Conservation (phyloP, 2,797 vertebrate species). For the Falco biarmicus region DNA sequence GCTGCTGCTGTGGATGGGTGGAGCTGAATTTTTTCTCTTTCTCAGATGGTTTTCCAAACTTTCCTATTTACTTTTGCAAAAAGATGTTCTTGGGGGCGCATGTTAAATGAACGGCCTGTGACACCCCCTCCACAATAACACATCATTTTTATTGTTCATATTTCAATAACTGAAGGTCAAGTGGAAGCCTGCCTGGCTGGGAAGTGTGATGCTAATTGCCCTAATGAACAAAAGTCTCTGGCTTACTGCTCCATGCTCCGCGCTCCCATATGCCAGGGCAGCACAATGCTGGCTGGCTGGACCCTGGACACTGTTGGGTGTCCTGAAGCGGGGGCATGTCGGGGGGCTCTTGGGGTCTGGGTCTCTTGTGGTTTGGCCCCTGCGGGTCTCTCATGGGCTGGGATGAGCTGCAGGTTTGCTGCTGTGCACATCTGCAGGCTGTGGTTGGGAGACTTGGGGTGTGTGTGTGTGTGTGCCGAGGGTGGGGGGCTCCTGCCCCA, state of each 20-base stretch:
- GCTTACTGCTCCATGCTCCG: background rate
- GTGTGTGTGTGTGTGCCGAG: background rate
- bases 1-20: background rate
- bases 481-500: background rate
- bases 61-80: background rate
- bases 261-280: accelerated
- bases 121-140: background rate
- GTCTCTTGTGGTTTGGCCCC: background rate
- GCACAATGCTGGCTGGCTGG: accelerated
- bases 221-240: constrained; percentile 9
- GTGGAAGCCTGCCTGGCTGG: background rate
- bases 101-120: background rate
- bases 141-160: background rate
- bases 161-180: constrained; percentile 43
- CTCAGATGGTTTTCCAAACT: background rate
- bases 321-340: background rate
- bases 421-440: accelerated
- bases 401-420: background rate
- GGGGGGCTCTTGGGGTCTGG: background rate
- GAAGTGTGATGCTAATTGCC: constrained; percentile 26
- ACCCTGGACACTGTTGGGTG: background rate
- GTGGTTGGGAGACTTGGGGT: background rate
- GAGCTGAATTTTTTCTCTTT: background rate
- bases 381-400: background rate
- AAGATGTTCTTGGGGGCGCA: background rate